Base-by-base conservation (phyloP, 92 coral and sea anemone species). In the Bergia sp. region DNA sequence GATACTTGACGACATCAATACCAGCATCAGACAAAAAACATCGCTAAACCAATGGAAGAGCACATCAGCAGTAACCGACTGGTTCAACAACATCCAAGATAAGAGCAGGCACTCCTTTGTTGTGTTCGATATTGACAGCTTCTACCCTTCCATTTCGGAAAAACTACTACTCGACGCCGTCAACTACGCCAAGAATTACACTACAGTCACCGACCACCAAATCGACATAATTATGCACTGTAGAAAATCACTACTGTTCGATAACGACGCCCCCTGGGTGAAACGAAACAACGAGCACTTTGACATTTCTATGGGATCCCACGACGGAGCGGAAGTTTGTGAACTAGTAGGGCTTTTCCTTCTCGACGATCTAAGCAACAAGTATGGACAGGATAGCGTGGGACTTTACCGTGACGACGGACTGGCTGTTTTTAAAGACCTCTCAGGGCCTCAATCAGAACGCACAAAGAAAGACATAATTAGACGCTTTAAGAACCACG, bases 111-210 rank as follows among this genome's bases (percentile, higher is more conserved):
- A 88, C 90, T n/a, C 87, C 58, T 88, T 88, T 44, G 75, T 65
- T 47, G 37, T 58, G 21, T 88, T 88, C n/a, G n/a, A n/a, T n/a
- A n/a, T n/a, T n/a, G n/a, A n/a, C n/a, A n/a, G n/a, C n/a, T n/a
- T 78, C 86, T 88, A 88, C 81, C 91, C 91, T 18, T 79, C 86
- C 50, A 88, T 88, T 57, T 80, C 90, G 9, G 76, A 79, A 78
- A 37, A 41, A 16, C 89, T 86, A n/a, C 89, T 86, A 47, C 45
- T 37, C 11, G 40, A 86, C 40, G 85, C 89, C 21, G 44, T 86
- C 10, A 42, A 64, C 88, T 84, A 58, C 88, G 79, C 88, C 88
- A 84, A 84, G 79, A 64, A 29, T 15, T 72, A 61, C 55, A 84
- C 88, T 72, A 65, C 43, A 39, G 71, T 84, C 57, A 15, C 88